These are phyloP conservation scores for Melanogrammus aeglefinus DNA, from an alignment of 2,797 vertebrate species.

Conservation along the genomic window DNA sequence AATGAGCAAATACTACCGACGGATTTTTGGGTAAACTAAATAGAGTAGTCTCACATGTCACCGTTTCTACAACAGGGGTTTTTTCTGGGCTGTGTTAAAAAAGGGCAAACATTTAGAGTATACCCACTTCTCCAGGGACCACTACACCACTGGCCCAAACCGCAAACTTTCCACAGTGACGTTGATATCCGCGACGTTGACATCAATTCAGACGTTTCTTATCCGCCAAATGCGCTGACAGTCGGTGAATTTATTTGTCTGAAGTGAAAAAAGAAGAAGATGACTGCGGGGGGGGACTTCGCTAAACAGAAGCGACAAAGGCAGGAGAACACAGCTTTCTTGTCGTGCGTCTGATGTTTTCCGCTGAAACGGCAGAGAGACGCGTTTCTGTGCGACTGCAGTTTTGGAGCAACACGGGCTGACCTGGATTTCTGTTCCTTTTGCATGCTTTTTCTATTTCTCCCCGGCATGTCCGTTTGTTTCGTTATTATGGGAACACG, in stretches of 20 bases:
- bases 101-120: too few species aligned
- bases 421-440: constrained; percentile 1
- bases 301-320: constrained; percentile 19
- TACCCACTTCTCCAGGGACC: too few species aligned
- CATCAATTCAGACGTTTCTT: constrained; percentile 30
- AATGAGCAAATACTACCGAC: too few species aligned
- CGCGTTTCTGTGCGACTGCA: constrained; percentile 8
- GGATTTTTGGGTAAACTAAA: too few species aligned
- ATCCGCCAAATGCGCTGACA: constrained; percentile 11
- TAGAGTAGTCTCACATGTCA: too few species aligned
- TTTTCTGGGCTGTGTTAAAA: too few species aligned
- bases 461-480: not conserved
- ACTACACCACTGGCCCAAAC: too few species aligned
- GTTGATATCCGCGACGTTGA: constrained; percentile 27
- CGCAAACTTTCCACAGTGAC: constrained; percentile 5
- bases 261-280: not conserved
- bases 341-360: not conserved
- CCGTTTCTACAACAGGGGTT: too few species aligned
- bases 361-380: not conserved
- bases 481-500: not conserved
- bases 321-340: constrained; percentile 1
- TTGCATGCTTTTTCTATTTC: not conserved
- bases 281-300: not conserved
- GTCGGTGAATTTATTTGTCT: constrained; percentile 20
- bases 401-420: constrained; percentile 8